These are phyloP conservation scores for Plectrocnemia conspersa DNA, from an alignment of 1,140 invertebrate species.

Conservation along the genomic window DNA sequence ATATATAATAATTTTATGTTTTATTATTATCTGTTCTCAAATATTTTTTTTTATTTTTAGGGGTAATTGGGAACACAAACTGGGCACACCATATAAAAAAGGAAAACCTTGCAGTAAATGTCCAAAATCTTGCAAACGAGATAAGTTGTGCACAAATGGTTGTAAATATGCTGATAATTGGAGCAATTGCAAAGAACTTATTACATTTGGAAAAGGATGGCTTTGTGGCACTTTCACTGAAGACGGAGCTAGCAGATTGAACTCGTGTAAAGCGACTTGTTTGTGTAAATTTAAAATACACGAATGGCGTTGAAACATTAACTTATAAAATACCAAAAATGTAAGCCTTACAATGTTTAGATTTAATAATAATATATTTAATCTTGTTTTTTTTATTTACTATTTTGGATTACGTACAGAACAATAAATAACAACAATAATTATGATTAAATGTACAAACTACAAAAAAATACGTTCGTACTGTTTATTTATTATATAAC, in stretches of 20 bases:
- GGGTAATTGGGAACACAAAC: slow-evolving; percentile 60
- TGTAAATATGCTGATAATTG: slow-evolving; percentile 66
- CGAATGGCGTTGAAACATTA: slow-evolving; percentile 40
- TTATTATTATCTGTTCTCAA: no score
- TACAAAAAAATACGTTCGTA: no score
- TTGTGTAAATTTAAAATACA: slow-evolving; percentile 53
- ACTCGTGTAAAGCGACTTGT: slow-evolving; percentile 69
- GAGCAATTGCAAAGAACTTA: slow-evolving; percentile 67
- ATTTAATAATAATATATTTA: neutral
- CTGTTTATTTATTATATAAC: no score
- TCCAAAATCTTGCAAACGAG: slow-evolving; percentile 57
- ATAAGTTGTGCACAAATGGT: slow-evolving; percentile 64
- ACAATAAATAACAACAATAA: no score
- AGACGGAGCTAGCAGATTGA: slow-evolving; percentile 53
- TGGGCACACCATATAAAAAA: slow-evolving; percentile 62
- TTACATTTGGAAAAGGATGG: slow-evolving; percentile 56
- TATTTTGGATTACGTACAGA: slow-evolving; percentile 16
- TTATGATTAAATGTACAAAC: no score
- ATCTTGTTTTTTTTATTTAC: neutral
- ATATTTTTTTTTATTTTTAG: slow-evolving; percentile 50
- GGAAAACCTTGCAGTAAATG: slow-evolving; percentile 63
- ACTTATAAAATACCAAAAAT: neutral
- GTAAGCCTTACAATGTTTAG: neutral
- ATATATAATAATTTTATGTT: no score
- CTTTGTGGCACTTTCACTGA: slow-evolving; percentile 56